Evolutionary conservation across 2,797 vertebrate genomes (phyloP), one percentile per base, ranked within the genome.

Genomic region (Gadopsis bispinosus): DNA sequence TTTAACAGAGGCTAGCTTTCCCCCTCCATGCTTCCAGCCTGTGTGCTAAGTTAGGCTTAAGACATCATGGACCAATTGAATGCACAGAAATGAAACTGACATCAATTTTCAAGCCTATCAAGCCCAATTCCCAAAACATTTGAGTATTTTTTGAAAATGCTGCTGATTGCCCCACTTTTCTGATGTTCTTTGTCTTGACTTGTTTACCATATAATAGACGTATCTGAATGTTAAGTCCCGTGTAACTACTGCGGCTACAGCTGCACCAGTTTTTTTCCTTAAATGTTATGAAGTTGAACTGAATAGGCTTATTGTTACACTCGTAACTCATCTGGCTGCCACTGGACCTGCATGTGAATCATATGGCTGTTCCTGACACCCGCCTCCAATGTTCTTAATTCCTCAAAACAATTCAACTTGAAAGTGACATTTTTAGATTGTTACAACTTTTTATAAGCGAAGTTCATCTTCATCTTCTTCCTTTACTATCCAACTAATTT

Each of bases 221-320:
- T 37, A 68, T 48, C 56, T 78, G 51, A 39, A 37, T 35, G 64
- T 69, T 39, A 45, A 47, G 53, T 41, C 29, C 17, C 26, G 56
- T 76, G 48, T 63, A 69, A 26, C n/a, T 41, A 11, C 54, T 56
- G 33, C 63, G 59, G 70, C 58, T 67, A 55, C 55, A 77, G 62
- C 71, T 80, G 59, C 1, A 12, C 33, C 55, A 53, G 31, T 65
- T 78, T 83, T 76, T 66, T 53, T 26, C 26, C 33, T 70, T 39
- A 69, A 62, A 73, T 43, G 47, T 68, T 75, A 79, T 75, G 33
- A 83, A 72, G 56, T 55, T 53, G 19, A 70, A 72, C n/a, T 78
- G 76, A 88, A 87, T 74, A 69, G 77, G 48, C 73, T 77, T 75
- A 69, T 81, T 89, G 74, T 89, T 61, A 73, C 37, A 59, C 35